Percentiles rank a stretch among this genome's conserved stretches.
These are phyloP conservation scores for Kryptolebias marmoratus DNA, from an alignment of 2,113 vertebrate genomes.

Conservation along the genomic window DNA sequence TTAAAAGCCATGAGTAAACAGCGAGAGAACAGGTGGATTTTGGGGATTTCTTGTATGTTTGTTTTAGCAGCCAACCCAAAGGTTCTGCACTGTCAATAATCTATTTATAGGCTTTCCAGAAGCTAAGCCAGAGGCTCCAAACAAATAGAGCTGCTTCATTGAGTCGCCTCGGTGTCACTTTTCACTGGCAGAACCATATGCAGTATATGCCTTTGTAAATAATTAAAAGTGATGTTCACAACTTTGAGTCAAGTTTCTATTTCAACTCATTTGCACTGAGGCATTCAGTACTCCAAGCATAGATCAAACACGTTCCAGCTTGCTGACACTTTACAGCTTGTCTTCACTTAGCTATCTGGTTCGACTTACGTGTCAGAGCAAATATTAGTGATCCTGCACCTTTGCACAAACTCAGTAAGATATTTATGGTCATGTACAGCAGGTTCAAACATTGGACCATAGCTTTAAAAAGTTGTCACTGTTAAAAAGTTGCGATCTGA, in stretches of 20 bases:
- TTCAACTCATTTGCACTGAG: background rate
- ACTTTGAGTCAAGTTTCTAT: background rate
- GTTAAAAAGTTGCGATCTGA: too few relatives aligned
- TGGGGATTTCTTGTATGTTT: slow-evolving; percentile 30
- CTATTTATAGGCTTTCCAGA: slow-evolving; percentile 61
- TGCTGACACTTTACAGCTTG: slow-evolving; percentile 20
- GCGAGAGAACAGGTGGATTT: background rate
- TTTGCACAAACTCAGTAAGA: background rate
- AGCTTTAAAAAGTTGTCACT: too few relatives aligned
- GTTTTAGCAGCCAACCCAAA: slow-evolving; percentile 37
- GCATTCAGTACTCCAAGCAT: background rate
- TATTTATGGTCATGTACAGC: background rate
- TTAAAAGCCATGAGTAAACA: background rate
- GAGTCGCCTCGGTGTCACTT: slow-evolving; percentile 51
- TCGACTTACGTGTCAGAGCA: slow-evolving; percentile 9
- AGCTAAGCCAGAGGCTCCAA: slow-evolving; percentile 12
- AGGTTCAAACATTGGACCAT: background rate
- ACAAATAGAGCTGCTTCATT: slow-evolving; percentile 17
- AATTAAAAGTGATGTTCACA: slow-evolving; percentile 12
- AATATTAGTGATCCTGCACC: slow-evolving; percentile 5
- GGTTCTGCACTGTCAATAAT: slow-evolving; percentile 40
- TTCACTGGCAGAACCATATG: slow-evolving; percentile 20
- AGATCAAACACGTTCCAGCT: background rate
- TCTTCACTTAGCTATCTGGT: background rate
- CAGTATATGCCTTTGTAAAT: background rate